These are phyloP conservation scores for Fistularia commersonii DNA, from an alignment of 2,797 vertebrate genomes.

Conservation along the genomic window DNA sequence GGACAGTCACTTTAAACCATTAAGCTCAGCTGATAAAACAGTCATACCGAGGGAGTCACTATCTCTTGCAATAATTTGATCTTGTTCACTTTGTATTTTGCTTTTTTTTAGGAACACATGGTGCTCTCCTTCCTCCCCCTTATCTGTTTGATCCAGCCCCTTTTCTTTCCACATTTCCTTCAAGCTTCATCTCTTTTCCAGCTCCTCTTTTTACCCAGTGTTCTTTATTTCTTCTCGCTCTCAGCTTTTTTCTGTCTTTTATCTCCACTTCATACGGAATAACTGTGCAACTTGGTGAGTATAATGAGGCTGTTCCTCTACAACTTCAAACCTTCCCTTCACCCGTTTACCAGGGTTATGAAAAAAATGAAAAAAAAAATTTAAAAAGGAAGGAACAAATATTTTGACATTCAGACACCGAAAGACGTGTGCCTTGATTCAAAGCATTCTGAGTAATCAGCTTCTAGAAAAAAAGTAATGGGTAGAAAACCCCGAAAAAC, in stretches of 20 bases:
- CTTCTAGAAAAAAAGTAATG: conserved; percentile 21
- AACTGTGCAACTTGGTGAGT: conserved; percentile 71
- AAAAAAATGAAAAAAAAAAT: no score
- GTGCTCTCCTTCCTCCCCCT: conserved; percentile 57
- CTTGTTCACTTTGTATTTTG: conserved; percentile 62
- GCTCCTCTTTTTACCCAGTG: conserved; percentile 35
- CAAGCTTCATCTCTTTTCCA: conserved; percentile 45
- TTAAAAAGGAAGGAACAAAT: conserved; percentile 77
- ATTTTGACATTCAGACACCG: conserved; percentile 74
- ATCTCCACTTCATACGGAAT: conserved; percentile 80
- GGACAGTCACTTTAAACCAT: conserved; percentile 56
- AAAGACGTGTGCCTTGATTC: conserved; percentile 54
- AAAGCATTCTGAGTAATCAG: conserved; percentile 48
- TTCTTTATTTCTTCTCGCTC: conserved; percentile 72
- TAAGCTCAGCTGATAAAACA: conserved; percentile 63
- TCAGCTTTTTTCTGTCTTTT: conserved; percentile 72
- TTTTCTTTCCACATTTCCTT: conserved; percentile 61
- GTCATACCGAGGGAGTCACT: conserved; percentile 57
- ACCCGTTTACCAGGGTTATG: conserved; percentile 62
- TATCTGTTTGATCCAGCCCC: conserved; percentile 67
- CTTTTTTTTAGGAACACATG: conserved; percentile 53
- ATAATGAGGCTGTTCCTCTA: conserved; percentile 81
- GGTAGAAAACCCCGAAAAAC: conserved; percentile 27
- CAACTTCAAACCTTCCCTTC: conserved; percentile 73
- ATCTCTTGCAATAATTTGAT: conserved; percentile 65